Base-by-base conservation (phyloP, 92 coral and sea anemone genomes). In the Zoanthus sociatus region DNA sequence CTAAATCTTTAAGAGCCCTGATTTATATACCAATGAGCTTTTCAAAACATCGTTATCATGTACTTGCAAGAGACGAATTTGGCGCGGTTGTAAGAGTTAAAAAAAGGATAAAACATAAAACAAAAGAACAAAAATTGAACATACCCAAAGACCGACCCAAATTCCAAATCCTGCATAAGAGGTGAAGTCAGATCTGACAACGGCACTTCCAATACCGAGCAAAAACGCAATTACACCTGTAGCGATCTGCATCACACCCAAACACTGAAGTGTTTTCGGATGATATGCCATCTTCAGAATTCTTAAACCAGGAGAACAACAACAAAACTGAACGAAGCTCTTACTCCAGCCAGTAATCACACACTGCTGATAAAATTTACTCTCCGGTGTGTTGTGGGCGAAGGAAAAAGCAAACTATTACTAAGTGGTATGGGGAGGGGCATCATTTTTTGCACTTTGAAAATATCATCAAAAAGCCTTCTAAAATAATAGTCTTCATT, bases 101-200 rank as follows among this genome's bases (percentile, higher is more conserved):
- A 37, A 4, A 37, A 37, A 37, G 42, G 18, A 7, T 47, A 37
- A 11, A 15, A 71, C 53, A 75, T 47, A 15, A 33, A 45, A 45
- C 18, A 3, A 5, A 1, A 72, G 1, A n/a, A 21, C 69, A 12
- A 53, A 76, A 4, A 14, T 7, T 32, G 16, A 4, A 81, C 85
- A 5, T 81, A 81, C 85, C 85, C 85, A 81, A 26, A 81, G 37
- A 53, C 85, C 85, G 75, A 81, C 45, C 85, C 85, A 81, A 47
- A 81, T 81, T 12, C 85, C 85, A 67, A 66, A 81, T 47, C 85
- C 85, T 18, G 60, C 75, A 46, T 64, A 66, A 0, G 85, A 81
- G 7, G 85, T 81, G 75, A 81, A 81, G 47, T 81, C 85, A 3
- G 85, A 81, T 66, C 53, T 6, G 60, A 81, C 85, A 45, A 66